phyloP scores from a whole-genome alignment of 2,797 vertebrate species.

The Gouania willdenowi region DNA sequence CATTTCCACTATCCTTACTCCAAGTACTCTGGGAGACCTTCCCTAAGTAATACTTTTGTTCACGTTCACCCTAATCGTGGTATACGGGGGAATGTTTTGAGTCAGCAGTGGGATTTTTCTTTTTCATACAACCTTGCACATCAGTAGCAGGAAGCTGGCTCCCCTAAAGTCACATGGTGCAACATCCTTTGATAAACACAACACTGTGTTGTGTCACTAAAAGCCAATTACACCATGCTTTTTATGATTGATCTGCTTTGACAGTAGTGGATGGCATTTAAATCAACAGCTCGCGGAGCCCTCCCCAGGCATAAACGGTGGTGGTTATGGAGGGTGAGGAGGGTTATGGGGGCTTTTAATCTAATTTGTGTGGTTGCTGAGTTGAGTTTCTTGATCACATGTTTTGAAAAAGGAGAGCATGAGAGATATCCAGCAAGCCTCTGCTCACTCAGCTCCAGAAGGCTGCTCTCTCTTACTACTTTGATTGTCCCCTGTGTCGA shows the following conservation, averaged over 20 bases:
- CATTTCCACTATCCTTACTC: not conserved
- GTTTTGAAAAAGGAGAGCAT: conserved; percentile 66
- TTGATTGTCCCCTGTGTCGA: conserved; percentile 76
- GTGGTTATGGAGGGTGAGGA: conserved; percentile 53
- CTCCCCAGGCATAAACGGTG: conserved; percentile 65
- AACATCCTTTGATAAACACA: conserved; percentile 73
- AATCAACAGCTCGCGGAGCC: conserved; percentile 68
- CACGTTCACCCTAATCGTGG: conserved; percentile 43
- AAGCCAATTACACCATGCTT: conserved; percentile 78
- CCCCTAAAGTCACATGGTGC: conserved; percentile 63
- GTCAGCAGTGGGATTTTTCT: conserved; percentile 63
- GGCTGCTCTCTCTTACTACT: conserved; percentile 68
- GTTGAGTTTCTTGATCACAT: conserved; percentile 78
- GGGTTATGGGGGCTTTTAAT: conserved; percentile 76
- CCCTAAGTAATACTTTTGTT: conserved; percentile 50
- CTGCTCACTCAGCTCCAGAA: conserved; percentile 71
- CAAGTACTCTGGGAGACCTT: conserved; percentile 21
- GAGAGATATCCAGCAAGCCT: conserved; percentile 61
- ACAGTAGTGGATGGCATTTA: conserved; percentile 74
- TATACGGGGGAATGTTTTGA: conserved; percentile 56
- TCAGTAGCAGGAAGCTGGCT: conserved; percentile 32
- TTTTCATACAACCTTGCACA: conserved; percentile 34
- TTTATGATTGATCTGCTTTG: conserved; percentile 74
- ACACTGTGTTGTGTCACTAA: conserved; percentile 73
- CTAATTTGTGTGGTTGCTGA: conserved; percentile 80